Conservation (phyloP, 2,113 vertebrate genomes). For the Nothocercus julius region DNA sequence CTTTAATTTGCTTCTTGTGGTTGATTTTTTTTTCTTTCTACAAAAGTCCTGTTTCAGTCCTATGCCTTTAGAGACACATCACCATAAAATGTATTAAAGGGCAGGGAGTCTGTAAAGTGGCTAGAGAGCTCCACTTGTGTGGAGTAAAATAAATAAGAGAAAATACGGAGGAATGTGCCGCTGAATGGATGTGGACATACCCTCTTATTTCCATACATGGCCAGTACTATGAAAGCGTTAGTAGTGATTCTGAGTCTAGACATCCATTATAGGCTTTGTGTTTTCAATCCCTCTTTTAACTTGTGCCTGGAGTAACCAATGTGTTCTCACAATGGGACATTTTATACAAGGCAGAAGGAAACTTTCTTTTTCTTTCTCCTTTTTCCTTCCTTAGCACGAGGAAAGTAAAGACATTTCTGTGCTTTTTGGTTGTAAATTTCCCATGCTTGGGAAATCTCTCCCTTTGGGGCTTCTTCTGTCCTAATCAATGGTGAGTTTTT, state of each 20-base stretch:
- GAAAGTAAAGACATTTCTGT: not conserved
- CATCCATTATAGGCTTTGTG: slow-evolving; percentile 10
- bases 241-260: slow-evolving; percentile 51
- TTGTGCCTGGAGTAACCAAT: slow-evolving; percentile 8
- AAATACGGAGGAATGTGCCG: slow-evolving; percentile 38
- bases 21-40: not conserved
- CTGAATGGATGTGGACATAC: not conserved
- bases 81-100: not conserved
- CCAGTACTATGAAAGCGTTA: slow-evolving; percentile 5
- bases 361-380: accelerated
- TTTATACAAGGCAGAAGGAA: not conserved
- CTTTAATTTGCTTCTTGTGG: slow-evolving; percentile 73
- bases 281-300: slow-evolving; percentile 38
- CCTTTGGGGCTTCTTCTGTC: not conserved
- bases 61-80: slow-evolving; percentile 1
- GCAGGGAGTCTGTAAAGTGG: slow-evolving; percentile 14
- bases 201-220: not conserved
- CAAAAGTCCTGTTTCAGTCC: slow-evolving; percentile 11
- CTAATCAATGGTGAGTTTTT: not conserved
- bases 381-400: not conserved
- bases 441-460: accelerated
- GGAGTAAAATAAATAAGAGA: slow-evolving; percentile 31
- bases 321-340: not conserved
- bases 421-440: not conserved
- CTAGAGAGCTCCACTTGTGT: not conserved